Base-by-base conservation (phyloP, 2,888 invertebrate species). In the Yponomeuta cagnagella region DNA sequence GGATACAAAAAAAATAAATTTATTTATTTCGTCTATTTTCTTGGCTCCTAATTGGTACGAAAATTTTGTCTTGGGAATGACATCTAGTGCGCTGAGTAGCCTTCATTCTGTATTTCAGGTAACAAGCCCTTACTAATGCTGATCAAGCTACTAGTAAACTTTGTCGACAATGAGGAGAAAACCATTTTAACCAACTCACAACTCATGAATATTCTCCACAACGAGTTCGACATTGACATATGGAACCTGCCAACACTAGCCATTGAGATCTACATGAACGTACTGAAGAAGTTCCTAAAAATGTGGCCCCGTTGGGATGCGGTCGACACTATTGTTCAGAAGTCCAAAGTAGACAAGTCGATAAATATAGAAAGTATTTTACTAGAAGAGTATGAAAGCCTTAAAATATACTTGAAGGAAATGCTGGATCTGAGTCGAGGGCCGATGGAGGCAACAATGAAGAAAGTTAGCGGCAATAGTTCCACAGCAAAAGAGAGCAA, bases 261-360 rank as follows among this genome's bases (percentile, higher is more conserved):
- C 77, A 75, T 84, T 0, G 86, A 89, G 1, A 84, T 89, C 30
- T 89, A 86, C 67, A 73, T 90, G 9, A 85, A 83, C 23, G 77
- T 89, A 0, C 79, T 89, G 12, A 90, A 90, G 71, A 87, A 84
- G 70, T 90, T 80, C 71, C 73, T 90, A 0, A 89, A 89, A 76
- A 83, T 86, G 68, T 90, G 90, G 90, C 89, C 90, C 0, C 80
- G 83, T 15, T 90, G 90, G 90, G 86, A 89, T 30, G 81, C 81
- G 0, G 81, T 90, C 23, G 88, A 89, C 64, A 74, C 74, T 2
- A 74, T 78, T 0, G 77, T 88, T 0, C 82, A 76, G 48, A 75
- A 74, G 0, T 72, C 83, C 0, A 84, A 84, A 68, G 74, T 76
- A 1, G 74, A 79, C 48, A 33, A 66, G 43, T 48, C 30, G 0